A percentile compares a stretch with the other conserved stretches of the same genome.
Evolutionary conservation across 2,888 invertebrate species (phyloP).

Genomic region (Nemotelus pantherinus): DNA sequence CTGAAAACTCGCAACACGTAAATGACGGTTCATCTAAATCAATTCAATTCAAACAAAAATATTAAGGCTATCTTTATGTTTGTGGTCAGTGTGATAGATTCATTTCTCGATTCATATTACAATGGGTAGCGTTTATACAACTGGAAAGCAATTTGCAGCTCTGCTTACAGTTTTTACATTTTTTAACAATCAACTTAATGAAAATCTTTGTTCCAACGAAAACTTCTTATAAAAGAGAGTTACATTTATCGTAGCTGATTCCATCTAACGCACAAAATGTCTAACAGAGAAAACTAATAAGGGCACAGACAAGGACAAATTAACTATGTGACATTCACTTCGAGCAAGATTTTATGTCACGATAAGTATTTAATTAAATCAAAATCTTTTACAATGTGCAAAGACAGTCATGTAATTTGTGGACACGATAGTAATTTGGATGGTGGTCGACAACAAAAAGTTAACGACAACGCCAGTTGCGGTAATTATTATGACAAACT

Average conservation of each 20-base stretch:
- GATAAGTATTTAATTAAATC: slow-evolving; percentile 44
- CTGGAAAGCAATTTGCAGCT: too few species aligned
- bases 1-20: too few species aligned
- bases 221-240: not conserved
- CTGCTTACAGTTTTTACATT: too few species aligned
- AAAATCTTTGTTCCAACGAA: too few species aligned
- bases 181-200: too few species aligned
- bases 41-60: too few species aligned
- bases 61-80: too few species aligned
- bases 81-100: too few species aligned
- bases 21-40: too few species aligned
- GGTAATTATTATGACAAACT: slow-evolving; percentile 13
- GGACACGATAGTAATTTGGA: slow-evolving; percentile 39
- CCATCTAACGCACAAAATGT: not conserved
- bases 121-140: too few species aligned
- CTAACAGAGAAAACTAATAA: slow-evolving; percentile 20
- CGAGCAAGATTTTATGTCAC: not conserved
- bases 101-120: too few species aligned
- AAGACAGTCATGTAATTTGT: slow-evolving; percentile 43
- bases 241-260: slow-evolving; percentile 21
- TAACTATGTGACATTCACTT: slow-evolving; percentile 26
- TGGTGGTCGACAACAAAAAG: not conserved
- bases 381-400: slow-evolving; percentile 44
- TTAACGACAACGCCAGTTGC: not conserved
- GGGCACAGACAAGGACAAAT: slow-evolving; percentile 32